A percentile compares a stretch with the other conserved stretches of the same genome.
phyloP scores from a whole-genome alignment of 1,140 invertebrate species.

The Listronotus oregonensis region DNA sequence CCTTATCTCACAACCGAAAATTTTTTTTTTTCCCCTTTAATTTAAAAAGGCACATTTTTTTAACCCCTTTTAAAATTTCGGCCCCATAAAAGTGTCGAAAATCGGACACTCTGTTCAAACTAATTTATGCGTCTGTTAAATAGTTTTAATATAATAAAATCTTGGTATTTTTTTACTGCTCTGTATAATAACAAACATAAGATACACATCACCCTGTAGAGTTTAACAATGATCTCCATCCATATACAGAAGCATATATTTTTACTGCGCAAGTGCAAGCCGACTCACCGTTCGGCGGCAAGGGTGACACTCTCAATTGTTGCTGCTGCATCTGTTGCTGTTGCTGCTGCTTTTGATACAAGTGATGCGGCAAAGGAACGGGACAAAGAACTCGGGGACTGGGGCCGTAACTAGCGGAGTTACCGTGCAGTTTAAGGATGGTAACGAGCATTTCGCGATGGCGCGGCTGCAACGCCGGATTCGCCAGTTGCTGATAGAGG shows the following conservation, averaged over 20 bases:
- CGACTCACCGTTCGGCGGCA: conserved; percentile 61
- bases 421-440: conserved; percentile 63
- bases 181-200: conserved; percentile 2
- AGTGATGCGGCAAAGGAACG: conserved; percentile 55
- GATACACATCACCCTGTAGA: no score
- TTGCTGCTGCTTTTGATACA: conserved; percentile 46
- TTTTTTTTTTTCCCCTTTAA: no score
- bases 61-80: no score
- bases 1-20: no score
- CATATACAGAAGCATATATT: no score
- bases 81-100: no score
- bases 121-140: no score
- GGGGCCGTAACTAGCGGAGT: conserved; percentile 54
- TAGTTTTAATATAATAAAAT: no score
- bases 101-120: no score
- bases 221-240: no score
- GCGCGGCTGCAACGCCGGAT: conserved; percentile 70
- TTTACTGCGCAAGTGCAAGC: background rate
- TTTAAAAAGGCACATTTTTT: no score
- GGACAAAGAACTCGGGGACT: conserved; percentile 62
- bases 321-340: conserved; percentile 58
- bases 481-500: conserved; percentile 73
- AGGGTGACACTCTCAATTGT: conserved; percentile 62
- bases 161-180: no score
- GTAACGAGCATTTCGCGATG: conserved; percentile 74